Evolutionary conservation across 2,113 vertebrate species (phyloP).

Genomic region (Diphyllodes magnificus): DNA sequence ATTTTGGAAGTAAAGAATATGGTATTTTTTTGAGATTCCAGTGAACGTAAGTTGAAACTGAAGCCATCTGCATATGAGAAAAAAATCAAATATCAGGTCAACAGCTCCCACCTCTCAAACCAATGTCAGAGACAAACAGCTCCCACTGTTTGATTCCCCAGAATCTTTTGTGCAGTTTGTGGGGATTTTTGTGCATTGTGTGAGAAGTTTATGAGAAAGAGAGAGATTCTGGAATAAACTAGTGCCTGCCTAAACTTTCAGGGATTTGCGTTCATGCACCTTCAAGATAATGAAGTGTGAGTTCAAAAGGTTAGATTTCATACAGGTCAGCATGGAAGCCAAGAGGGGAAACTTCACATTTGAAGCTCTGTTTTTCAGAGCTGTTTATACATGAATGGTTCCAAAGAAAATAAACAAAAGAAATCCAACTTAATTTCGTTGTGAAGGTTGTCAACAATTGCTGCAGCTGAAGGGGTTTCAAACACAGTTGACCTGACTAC

Average conservation of each 20-base stretch:
- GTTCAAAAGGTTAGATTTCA: conserved; percentile 19
- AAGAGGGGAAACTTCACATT: background rate
- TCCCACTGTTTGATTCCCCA: background rate
- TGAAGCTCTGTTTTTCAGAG: background rate
- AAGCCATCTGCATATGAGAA: background rate
- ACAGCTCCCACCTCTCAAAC: background rate
- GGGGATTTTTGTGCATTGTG: background rate
- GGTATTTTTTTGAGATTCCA: background rate
- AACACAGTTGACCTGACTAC: background rate
- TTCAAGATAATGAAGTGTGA: background rate
- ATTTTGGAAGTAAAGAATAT: background rate
- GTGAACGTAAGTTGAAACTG: background rate
- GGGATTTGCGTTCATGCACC: background rate
- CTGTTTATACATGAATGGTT: background rate
- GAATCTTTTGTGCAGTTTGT: background rate
- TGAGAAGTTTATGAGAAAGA: background rate
- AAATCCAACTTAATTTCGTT: background rate
- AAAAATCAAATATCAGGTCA: background rate
- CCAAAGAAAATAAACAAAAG: background rate
- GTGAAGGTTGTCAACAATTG: background rate
- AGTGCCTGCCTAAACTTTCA: background rate
- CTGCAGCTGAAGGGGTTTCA: background rate
- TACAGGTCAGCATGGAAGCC: background rate
- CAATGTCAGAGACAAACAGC: background rate
- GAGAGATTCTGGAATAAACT: background rate